Base-by-base conservation (phyloP, 1,140 invertebrate species). In the Stegodyphus dumicola region DNA sequence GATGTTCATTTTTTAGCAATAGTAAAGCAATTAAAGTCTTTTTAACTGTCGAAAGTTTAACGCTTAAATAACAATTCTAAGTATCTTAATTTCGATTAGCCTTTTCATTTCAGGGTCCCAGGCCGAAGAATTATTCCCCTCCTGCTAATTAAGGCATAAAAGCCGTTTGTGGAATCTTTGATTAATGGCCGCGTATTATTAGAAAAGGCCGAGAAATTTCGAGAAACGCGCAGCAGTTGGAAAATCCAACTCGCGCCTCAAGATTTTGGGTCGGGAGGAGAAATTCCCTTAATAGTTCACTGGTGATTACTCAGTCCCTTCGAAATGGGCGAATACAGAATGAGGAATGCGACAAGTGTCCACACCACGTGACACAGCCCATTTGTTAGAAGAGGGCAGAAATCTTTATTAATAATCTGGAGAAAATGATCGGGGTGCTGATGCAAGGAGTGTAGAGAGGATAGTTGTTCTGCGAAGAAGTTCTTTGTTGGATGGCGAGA, bases 281-380 rank as follows among this genome's bases (percentile, higher is more conserved):
- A 70, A 17, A 70, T 65, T 80, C 80, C 75, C 80, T 83, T 83
- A 83, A 83, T 83, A 75, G 80, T 75, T n/a, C 6, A 15, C 18
- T 33, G 64, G 60, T 75, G 80, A 83, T 83, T 83, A 83, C 56
- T 83, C 70, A 49, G 49, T 81, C 60, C 60, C 60, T n/a, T n/a
- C 60, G 10, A 67, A 11, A 67, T 17, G 52, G 51, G 51, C 18
- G 73, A 5, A n/a, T 4, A 17, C 54, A 69, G 52, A 73, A 80
- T 80, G 78, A 80, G 78, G 67, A 73, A 80, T 73, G 78, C 80
- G 80, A 83, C 80, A 83, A 83, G 80, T 83, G 80, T 56, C 71
- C 60, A 18, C 15, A 33, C 69, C 80, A 83, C 60, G 71, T 83
- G 80, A 73, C 80, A 75, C n/a, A 75, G 11, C 80, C 60, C 53